Evolutionary conservation across 2,888 invertebrate species (phyloP).

Genomic region (Melanargia galathea): DNA sequence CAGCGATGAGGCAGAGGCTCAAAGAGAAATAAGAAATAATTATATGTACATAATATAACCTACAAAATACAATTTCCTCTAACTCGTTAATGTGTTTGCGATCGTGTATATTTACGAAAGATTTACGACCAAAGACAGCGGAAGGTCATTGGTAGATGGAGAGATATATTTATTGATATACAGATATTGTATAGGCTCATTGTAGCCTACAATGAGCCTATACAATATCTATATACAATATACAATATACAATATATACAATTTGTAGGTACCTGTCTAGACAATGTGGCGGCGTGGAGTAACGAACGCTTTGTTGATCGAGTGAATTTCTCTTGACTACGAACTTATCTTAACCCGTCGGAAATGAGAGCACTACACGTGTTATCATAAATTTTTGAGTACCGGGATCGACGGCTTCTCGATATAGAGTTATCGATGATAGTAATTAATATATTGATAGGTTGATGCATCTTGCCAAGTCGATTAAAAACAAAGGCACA

Average conservation of each 20-base stretch:
- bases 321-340: background rate
- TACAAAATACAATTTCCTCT: no score
- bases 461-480: no score
- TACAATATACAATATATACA: background rate
- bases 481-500: no score
- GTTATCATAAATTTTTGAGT: no score
- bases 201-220: no score
- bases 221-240: no score
- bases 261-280: conserved; percentile 6
- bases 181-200: background rate
- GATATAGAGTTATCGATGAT: no score
- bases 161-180: background rate
- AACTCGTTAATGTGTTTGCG: conserved; percentile 11
- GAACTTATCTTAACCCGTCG: background rate
- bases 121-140: conserved; percentile 6
- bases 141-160: background rate
- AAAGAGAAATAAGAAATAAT: background rate
- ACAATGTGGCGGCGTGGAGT: background rate
- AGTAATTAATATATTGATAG: no score
- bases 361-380: background rate
- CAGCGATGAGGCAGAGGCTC: no score
- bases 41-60: no score
- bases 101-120: conserved; percentile 7
- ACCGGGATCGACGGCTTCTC: no score
- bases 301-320: background rate